Base-by-base conservation (phyloP, 2,888 invertebrate species). In the Lottia gigantea region DNA sequence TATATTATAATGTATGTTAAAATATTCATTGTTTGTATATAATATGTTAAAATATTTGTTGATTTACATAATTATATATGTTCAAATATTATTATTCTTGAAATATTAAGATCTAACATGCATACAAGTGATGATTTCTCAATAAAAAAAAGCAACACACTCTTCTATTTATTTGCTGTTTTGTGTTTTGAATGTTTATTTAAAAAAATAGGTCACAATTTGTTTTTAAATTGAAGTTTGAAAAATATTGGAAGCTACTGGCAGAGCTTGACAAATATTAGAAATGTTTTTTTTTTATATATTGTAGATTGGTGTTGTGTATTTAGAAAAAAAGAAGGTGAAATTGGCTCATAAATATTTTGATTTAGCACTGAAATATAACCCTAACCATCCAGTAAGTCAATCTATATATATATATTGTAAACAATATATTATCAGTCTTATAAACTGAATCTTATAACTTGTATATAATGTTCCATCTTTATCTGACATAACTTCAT, bases 331-430 rank as follows among this genome's bases (percentile, higher is more conserved):
- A 90, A 95, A 95, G 62, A 95, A 96, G 88, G 94, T 95, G 0
- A 93, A 94, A 0, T 95, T 96, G 89, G 97, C 98, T 0, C 90
- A 96, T 70, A 94, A 95, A 0, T 95, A 96, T 88, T 92, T 98
- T 82, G 96, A 97, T 89, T 95, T 95, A 89, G 97, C 98, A 0
- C 90, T 98, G 66, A 94, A 95, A 86, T 91, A 95, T 82, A 95
- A 97, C 89, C 97, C 97, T 0, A 95, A 97, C 79, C 98, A 98
- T 87, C 95, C 96, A 86, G 89, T 89, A 78, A 75, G 76, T 68
- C 47, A 3, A n/a, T 64, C 19, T 19, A 40, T 26, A 12, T 45
- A 15, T 62, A 49, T 19, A 15, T 16, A 46, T 55, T n/a, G 6
- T 47, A 16, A 26, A 14, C 47, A 31, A n/a, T 63, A 25, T 15